Percentiles rank a stretch among this genome's conserved stretches.
These are phyloP conservation scores for Gadus macrocephalus DNA, from an alignment of 2,113 vertebrate species.

Conservation along the genomic window DNA sequence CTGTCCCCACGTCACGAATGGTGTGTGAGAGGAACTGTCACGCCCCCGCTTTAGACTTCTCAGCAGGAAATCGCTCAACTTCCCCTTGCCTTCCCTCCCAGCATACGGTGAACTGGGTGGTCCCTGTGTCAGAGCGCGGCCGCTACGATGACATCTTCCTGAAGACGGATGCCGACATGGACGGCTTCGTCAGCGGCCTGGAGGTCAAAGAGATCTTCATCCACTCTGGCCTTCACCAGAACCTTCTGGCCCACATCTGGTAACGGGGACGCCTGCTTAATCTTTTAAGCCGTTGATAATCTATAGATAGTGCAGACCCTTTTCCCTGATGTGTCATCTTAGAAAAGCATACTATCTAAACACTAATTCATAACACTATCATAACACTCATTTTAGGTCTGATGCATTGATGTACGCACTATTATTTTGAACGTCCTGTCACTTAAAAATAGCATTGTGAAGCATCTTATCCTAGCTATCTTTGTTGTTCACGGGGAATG, in stretches of 20 bases:
- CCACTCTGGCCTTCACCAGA: conserved; percentile 92
- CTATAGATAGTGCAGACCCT: background rate
- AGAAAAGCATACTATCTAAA: too few species aligned
- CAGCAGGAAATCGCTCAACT: background rate
- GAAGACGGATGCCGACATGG: conserved; percentile 90
- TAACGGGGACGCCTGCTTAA: conserved; percentile 52
- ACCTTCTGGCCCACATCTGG: conserved; percentile 93
- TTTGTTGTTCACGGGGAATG: too few species aligned
- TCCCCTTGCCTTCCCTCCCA: conserved; percentile 44
- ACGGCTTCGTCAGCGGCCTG: conserved; percentile 91
- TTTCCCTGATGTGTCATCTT: too few species aligned
- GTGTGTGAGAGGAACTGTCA: too few species aligned
- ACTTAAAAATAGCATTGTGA: too few species aligned
- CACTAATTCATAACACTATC: too few species aligned
- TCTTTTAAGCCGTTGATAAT: background rate
- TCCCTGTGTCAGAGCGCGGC: conserved; percentile 82
- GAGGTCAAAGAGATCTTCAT: conserved; percentile 99
- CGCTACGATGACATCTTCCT: conserved; percentile 95
- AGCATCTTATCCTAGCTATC: too few species aligned
- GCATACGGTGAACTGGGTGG: conserved; percentile 86
- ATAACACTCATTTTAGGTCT: too few species aligned
- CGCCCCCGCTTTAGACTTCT: background rate
- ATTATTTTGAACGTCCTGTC: too few species aligned
- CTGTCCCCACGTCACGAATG: too few species aligned
- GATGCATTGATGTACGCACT: too few species aligned